Evolutionary conservation across 1,140 invertebrate species (phyloP).

Genomic region (Diabrotica virgifera): DNA sequence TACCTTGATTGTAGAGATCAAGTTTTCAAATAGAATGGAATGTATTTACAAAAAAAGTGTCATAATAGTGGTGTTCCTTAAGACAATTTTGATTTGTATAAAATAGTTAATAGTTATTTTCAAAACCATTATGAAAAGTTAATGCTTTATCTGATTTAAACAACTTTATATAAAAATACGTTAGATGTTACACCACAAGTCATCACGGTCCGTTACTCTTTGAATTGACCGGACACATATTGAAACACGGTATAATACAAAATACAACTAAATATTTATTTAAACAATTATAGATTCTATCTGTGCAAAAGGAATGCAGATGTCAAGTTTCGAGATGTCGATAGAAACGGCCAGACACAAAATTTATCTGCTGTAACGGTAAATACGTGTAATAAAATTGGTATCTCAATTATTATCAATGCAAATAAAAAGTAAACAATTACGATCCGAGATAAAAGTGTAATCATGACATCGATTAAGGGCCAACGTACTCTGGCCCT

Average conservation of each 20-base stretch:
- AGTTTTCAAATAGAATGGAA: no score
- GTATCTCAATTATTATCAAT: neutral
- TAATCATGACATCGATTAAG: conserved; percentile 12
- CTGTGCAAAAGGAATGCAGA: neutral
- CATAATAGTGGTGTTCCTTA: no score
- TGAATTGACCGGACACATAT: neutral
- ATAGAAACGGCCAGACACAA: no score
- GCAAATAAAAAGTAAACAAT: conserved; percentile 11
- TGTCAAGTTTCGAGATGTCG: neutral
- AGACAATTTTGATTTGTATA: no score
- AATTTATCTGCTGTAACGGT: conserved; percentile 5
- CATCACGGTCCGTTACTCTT: neutral
- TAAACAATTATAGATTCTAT: neutral
- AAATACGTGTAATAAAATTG: neutral
- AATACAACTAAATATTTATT: neutral
- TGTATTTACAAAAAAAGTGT: no score
- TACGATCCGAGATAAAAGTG: neutral
- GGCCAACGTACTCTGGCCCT: neutral
- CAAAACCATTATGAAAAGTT: no score
- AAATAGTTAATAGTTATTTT: no score
- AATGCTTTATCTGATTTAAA: no score
- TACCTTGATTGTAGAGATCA: no score
- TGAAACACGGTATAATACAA: neutral
- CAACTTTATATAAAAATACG: no score
- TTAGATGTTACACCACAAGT: neutral